Evolutionary conservation across 1,140 invertebrate genomes (phyloP).

Genomic region (Drosophila nigrodunni): DNA sequence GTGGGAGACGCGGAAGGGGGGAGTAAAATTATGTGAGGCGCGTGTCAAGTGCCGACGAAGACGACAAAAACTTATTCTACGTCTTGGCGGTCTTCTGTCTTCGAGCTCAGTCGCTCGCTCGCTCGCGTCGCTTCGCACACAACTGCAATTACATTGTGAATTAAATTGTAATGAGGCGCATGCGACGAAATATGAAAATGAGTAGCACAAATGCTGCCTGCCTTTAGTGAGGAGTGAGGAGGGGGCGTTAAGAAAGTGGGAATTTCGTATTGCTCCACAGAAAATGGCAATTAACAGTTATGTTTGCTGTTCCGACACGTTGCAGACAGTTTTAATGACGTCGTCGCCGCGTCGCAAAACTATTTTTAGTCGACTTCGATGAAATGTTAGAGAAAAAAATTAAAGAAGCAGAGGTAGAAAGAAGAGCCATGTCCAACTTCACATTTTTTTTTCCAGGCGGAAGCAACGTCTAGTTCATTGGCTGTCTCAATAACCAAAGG

Average conservation of each 20-base stretch:
- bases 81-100: slow-evolving; percentile 9
- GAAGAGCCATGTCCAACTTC: slow-evolving; percentile 13
- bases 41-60: slow-evolving; percentile 69
- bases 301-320: slow-evolving; percentile 75
- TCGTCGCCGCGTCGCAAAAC: slow-evolving; percentile 52
- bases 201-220: slow-evolving; percentile 32
- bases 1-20: not conserved
- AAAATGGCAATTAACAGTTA: slow-evolving; percentile 81
- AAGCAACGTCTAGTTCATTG: slow-evolving; percentile 37
- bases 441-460: not conserved
- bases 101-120: slow-evolving; percentile 1
- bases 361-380: slow-evolving; percentile 61
- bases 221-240: not conserved
- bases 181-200: slow-evolving; percentile 76
- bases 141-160: slow-evolving; percentile 80
- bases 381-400: not conserved
- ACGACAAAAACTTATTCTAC: slow-evolving; percentile 11
- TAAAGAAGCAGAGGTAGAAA: slow-evolving; percentile 8
- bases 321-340: slow-evolving; percentile 81
- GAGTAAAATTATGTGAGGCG: slow-evolving; percentile 73
- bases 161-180: slow-evolving; percentile 83
- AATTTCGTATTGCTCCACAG: slow-evolving; percentile 34
- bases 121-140: slow-evolving; percentile 13
- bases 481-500: slow-evolving; percentile 3
- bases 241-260: not conserved